phyloP scores from a whole-genome alignment of 53 echinoderm and acorn worm species.

The Temnopleurus reevesii region DNA sequence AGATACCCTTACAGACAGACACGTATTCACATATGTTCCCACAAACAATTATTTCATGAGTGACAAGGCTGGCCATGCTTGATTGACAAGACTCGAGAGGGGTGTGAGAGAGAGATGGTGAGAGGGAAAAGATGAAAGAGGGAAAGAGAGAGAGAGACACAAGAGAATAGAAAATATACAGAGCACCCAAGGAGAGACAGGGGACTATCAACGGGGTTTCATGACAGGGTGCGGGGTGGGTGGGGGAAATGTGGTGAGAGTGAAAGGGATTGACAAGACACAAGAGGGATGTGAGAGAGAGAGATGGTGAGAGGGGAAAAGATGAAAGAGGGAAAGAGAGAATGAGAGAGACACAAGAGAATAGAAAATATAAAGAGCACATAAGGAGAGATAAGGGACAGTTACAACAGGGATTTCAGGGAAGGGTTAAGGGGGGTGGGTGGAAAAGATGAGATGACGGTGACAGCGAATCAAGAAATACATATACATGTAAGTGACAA shows the following conservation, averaged over 20 bases:
- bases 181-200: too few relatives aligned
- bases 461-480: too few relatives aligned
- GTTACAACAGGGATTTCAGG: not conserved
- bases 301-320: not conserved
- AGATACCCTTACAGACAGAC: not conserved
- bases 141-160: not conserved
- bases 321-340: too few relatives aligned
- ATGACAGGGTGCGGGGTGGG: too few relatives aligned
- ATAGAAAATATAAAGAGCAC: not conserved
- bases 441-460: not conserved
- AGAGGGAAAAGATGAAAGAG: not conserved
- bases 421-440: not conserved
- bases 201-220: too few relatives aligned
- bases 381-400: too few relatives aligned
- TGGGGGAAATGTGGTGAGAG: not conserved
- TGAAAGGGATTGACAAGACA: not conserved
- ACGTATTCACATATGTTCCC: not conserved
- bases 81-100: not conserved
- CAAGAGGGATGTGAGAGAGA: not conserved
- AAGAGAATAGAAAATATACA: too few relatives aligned
- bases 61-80: not conserved
- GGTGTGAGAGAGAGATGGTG: not conserved
- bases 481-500: not conserved
- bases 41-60: conserved; percentile 19
- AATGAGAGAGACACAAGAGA: not conserved